Conservation (phyloP, 2,113 vertebrate species). For the Agelaius phoeniceus region DNA sequence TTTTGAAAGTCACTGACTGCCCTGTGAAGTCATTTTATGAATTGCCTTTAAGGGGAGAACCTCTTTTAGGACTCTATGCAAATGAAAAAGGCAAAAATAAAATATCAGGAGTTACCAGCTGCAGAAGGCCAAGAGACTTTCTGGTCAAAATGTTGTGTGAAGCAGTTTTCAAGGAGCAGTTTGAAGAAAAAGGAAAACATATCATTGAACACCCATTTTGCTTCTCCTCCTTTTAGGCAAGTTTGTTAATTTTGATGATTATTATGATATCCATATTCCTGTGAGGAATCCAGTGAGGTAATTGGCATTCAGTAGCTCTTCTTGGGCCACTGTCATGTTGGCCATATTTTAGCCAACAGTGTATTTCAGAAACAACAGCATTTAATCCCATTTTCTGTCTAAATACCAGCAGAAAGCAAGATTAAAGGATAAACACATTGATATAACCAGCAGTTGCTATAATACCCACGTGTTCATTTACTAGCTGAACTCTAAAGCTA, state of each 20-base stretch:
- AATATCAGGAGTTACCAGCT: not conserved
- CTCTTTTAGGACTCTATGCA: not conserved
- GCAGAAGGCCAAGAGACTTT: not conserved
- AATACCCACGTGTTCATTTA: not conserved
- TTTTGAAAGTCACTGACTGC: not conserved
- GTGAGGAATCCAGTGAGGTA: not conserved
- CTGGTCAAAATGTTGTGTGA: not conserved
- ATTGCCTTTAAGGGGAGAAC: not conserved
- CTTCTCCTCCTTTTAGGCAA: slow-evolving; percentile 75
- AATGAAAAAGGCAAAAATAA: not conserved
- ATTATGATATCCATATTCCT: slow-evolving; percentile 77
- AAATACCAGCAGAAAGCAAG: not conserved
- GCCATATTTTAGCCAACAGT: not conserved
- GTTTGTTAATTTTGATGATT: slow-evolving; percentile 80
- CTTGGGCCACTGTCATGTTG: not conserved
- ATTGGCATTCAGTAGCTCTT: not conserved
- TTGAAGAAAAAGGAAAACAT: not conserved
- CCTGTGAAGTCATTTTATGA: not conserved
- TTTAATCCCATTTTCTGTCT: not conserved
- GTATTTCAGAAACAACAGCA: not conserved
- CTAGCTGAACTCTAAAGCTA: slow-evolving; percentile 19
- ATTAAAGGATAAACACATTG: not conserved
- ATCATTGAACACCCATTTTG: not conserved
- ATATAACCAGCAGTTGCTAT: not conserved
- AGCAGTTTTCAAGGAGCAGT: not conserved